Conservation (phyloP, 1,140 invertebrate genomes). For the Elysia chlorotica region DNA sequence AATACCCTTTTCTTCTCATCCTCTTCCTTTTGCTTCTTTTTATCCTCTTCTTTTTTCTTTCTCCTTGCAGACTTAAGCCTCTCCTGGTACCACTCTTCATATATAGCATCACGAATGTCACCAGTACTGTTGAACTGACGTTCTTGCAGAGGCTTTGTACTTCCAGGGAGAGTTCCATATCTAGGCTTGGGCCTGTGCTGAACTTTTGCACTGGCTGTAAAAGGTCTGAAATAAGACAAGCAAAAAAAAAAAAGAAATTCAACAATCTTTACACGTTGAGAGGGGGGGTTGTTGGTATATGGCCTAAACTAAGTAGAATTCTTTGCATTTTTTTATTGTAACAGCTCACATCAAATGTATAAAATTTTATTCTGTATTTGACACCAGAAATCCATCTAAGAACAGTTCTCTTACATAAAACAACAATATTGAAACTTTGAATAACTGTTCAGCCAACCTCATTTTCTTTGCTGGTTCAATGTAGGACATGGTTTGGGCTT, state of each 20-base stretch:
- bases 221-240: conserved; percentile 22
- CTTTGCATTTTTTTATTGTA: neutral
- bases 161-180: conserved; percentile 35
- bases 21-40: too few species aligned
- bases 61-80: conserved; percentile 33
- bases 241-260: neutral
- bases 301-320: conserved; percentile 6
- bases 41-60: too few species aligned
- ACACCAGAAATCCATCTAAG: neutral
- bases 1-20: too few species aligned
- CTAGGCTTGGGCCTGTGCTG: conserved; percentile 44
- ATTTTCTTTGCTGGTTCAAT: conserved; percentile 32
- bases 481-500: conserved; percentile 35
- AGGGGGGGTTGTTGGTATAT: neutral
- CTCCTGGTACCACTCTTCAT: conserved; percentile 45
- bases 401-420: neutral
- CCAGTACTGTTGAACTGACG: conserved; percentile 37
- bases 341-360: neutral
- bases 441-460: conserved; percentile 11
- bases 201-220: conserved; percentile 26
- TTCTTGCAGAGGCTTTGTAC: conserved; percentile 27
- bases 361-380: neutral
- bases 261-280: neutral
- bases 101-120: conserved; percentile 43
- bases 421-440: neutral